phyloP scores from a whole-genome alignment of 2,797 vertebrate species.

The Moxostoma hubbsi region DNA sequence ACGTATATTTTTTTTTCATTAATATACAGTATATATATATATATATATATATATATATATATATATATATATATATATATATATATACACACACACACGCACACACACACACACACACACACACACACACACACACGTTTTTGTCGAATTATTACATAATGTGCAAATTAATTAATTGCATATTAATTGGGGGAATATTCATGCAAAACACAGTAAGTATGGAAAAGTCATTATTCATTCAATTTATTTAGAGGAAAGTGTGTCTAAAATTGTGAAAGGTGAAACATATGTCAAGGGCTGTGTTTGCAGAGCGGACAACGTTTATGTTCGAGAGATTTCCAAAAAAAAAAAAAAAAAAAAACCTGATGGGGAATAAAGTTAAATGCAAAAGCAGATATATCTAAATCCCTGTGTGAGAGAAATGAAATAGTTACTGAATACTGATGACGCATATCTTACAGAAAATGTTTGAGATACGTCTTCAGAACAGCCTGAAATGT shows the following conservation, averaged over 20 bases:
- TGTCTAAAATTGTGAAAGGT: conserved; percentile 23
- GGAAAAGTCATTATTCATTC: conserved; percentile 28
- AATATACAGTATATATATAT: too few species aligned
- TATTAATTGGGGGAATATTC: not conserved
- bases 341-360: not conserved
- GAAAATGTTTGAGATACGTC: not conserved
- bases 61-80: too few species aligned
- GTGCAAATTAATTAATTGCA: too few species aligned
- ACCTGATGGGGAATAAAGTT: conserved; percentile 8
- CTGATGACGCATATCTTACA: not conserved
- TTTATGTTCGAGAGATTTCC: conserved; percentile 19
- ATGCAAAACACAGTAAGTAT: not conserved
- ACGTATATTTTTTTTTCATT: too few species aligned
- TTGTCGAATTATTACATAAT: too few species aligned
- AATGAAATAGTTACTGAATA: not conserved
- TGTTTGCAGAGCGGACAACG: not conserved
- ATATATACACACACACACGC: too few species aligned
- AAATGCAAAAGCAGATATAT: conserved; percentile 22
- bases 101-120: too few species aligned
- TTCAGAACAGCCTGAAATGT: not conserved
- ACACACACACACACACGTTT: too few species aligned
- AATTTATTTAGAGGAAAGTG: conserved; percentile 11
- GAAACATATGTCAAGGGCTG: conserved; percentile 31
- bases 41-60: too few species aligned
- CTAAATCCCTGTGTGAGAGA: not conserved